A percentile compares a stretch with the other conserved stretches of the same genome.
Evolutionary conservation across 2,113 vertebrate species (phyloP).

Genomic region (Verasper variegatus): DNA sequence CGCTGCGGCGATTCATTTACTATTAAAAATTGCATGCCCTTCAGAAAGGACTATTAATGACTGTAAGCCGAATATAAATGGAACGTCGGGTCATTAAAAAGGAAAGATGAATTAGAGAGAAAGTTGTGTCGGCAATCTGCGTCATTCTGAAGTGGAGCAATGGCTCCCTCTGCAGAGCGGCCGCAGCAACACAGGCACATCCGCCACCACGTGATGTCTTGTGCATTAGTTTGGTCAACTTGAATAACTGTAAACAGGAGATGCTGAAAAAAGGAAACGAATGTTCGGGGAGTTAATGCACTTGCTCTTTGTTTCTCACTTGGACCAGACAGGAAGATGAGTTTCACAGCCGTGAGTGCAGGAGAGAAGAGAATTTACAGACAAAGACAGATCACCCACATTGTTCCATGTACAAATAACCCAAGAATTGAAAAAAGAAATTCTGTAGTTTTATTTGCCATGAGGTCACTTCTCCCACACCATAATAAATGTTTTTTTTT

Average conservation of each 20-base stretch:
- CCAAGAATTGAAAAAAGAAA: background rate
- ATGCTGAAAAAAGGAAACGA: background rate
- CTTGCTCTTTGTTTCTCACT: background rate
- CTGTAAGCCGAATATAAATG: slow-evolving; percentile 21
- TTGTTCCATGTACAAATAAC: slow-evolving; percentile 17
- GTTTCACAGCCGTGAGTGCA: slow-evolving; percentile 6
- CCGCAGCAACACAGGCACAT: background rate
- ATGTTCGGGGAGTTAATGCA: background rate
- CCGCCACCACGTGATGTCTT: background rate
- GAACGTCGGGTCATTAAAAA: slow-evolving; percentile 9
- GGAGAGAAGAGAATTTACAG: background rate
- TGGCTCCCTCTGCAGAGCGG: slow-evolving; percentile 71
- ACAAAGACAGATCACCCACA: background rate
- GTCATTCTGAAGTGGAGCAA: slow-evolving; percentile 55
- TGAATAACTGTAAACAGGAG: slow-evolving; percentile 1
- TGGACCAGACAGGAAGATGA: background rate
- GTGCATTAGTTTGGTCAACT: background rate
- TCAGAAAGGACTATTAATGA: slow-evolving; percentile 26
- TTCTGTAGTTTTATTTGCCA: slow-evolving; percentile 4
- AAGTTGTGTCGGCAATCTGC: background rate
- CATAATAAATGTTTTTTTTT: slow-evolving; percentile 3
- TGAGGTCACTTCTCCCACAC: slow-evolving; percentile 18
- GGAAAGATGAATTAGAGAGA: slow-evolving; percentile 1
- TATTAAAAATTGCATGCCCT: slow-evolving; percentile 11
- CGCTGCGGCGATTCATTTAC: slow-evolving; percentile 30